Percentiles rank a stretch among this genome's conserved stretches.
These are phyloP conservation scores for Nesospiza acunhae DNA, from an alignment of 2,113 vertebrate genomes.

Conservation along the genomic window DNA sequence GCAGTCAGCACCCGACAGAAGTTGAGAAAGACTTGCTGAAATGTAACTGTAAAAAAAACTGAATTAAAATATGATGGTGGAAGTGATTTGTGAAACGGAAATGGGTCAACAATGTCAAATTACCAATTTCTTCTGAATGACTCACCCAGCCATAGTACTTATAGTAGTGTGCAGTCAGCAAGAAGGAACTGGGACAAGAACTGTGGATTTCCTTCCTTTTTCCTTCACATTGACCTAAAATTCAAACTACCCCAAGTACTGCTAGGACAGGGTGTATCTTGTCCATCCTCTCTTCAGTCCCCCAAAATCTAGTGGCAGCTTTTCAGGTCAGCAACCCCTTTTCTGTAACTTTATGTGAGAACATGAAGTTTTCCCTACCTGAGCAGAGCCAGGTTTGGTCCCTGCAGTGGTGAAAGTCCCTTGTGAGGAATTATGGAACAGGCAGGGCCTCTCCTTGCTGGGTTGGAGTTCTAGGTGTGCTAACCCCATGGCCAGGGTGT, in stretches of 20 bases:
- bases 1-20: slow-evolving; percentile 9
- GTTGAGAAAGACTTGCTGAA: slow-evolving; percentile 7
- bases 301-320: neutral
- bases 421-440: neutral
- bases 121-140: neutral
- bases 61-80: neutral
- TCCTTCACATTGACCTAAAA: neutral
- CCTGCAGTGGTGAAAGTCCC: neutral
- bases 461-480: fast-evolving
- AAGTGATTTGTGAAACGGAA: slow-evolving; percentile 1
- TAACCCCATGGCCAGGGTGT: neutral
- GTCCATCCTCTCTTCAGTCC: neutral
- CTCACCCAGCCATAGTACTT: neutral
- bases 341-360: neutral
- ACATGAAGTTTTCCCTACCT: neutral
- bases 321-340: neutral
- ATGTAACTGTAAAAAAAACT: neutral
- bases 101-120: neutral
- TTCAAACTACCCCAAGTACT: neutral
- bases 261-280: neutral
- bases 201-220: neutral
- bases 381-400: neutral
- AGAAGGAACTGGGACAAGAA: neutral
- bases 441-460: neutral
- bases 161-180: neutral